A percentile compares a stretch with the other conserved stretches of the same genome.
These are phyloP conservation scores for Ametastegia equiseti DNA, from an alignment of 2,888 invertebrate genomes.

Conservation along the genomic window DNA sequence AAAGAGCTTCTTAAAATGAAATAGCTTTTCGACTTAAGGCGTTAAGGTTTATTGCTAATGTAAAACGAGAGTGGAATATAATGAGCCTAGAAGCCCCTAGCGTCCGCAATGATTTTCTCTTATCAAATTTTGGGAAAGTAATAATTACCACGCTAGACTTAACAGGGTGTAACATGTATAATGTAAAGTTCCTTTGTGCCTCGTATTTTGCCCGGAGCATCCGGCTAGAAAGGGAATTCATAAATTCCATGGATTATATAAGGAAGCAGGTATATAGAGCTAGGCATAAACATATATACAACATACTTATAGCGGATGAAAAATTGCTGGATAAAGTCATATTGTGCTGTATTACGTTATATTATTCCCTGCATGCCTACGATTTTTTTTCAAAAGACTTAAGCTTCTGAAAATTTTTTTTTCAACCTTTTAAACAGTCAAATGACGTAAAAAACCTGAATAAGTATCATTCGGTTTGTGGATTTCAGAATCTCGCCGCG, in stretches of 20 bases:
- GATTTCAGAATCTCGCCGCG: too few species aligned
- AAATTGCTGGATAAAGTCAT: constrained; percentile 59
- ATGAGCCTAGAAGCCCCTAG: neutral
- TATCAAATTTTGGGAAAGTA: constrained; percentile 37
- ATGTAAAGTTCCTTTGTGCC: constrained; percentile 18
- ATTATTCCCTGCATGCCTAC: neutral
- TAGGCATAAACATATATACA: neutral
- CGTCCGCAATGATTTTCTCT: constrained; percentile 8
- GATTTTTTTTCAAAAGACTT: neutral
- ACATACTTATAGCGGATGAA: constrained; percentile 56
- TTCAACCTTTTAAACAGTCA: too few species aligned
- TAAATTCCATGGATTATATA: constrained; percentile 65
- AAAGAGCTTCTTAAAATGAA: constrained; percentile 5
- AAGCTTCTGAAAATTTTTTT: too few species aligned
- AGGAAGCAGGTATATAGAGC: constrained; percentile 46
- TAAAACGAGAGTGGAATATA: constrained; percentile 28
- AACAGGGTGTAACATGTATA: neutral
- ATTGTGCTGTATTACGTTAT: neutral
- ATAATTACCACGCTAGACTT: constrained; percentile 11
- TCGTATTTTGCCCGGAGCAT: neutral
- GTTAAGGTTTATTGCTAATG: constrained; percentile 27
- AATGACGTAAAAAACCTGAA: too few species aligned
- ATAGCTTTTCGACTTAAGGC: neutral
- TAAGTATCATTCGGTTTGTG: too few species aligned
- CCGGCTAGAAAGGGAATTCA: constrained; percentile 56